Conservation (phyloP, 1,140 invertebrate genomes). For the Andrena cerasifolii region DNA sequence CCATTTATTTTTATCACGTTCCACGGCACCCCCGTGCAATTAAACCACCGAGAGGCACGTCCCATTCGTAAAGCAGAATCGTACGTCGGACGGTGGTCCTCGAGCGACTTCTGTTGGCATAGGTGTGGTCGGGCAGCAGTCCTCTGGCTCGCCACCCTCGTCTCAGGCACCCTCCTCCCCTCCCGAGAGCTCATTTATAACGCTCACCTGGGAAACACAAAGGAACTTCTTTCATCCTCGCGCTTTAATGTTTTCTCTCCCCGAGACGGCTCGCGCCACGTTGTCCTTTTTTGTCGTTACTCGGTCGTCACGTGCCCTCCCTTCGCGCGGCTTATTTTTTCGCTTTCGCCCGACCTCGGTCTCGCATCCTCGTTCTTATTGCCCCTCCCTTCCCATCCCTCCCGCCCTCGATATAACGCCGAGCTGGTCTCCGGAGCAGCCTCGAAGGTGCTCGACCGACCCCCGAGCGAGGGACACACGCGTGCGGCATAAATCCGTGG, state of each 20-base stretch:
- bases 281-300: slow-evolving; percentile 64
- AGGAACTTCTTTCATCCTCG: slow-evolving; percentile 75
- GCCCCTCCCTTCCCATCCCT: slow-evolving; percentile 1
- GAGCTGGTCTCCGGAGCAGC: neutral
- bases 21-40: neutral
- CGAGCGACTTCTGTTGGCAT: slow-evolving; percentile 73
- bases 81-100: slow-evolving; percentile 72
- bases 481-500: slow-evolving; percentile 25
- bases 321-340: slow-evolving; percentile 20
- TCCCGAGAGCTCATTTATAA: slow-evolving; percentile 79
- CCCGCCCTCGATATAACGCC: neutral
- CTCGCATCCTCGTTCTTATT: slow-evolving; percentile 17
- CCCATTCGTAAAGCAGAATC: slow-evolving; percentile 64
- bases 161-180: slow-evolving; percentile 49
- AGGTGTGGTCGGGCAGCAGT: slow-evolving; percentile 74
- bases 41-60: slow-evolving; percentile 13
- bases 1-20: too few relatives aligned
- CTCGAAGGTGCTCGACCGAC: slow-evolving; percentile 7
- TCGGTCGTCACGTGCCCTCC: slow-evolving; percentile 48
- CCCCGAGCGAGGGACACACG: neutral
- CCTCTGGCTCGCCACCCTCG: slow-evolving; percentile 30
- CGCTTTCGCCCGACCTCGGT: slow-evolving; percentile 24
- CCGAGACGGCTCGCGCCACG: slow-evolving; percentile 38
- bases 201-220: slow-evolving; percentile 80
- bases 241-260: slow-evolving; percentile 69